Base-by-base conservation (phyloP, 2,888 invertebrate species). In the Lycophotia porphyrea region DNA sequence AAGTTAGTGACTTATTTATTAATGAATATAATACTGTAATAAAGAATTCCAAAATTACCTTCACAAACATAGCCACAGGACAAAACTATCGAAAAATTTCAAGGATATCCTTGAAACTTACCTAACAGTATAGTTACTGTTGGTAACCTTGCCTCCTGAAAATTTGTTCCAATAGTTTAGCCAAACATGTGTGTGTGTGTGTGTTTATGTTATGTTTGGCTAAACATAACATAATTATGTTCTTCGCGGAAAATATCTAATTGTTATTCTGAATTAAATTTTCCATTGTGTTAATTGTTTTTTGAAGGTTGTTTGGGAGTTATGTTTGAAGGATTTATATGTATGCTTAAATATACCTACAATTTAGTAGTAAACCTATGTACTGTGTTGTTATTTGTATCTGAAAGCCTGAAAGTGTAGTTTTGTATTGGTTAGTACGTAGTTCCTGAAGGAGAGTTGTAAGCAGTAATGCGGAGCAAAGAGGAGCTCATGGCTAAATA, bases 231-330 rank as follows among this genome's bases (percentile, higher is more conserved):
- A 66, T 60, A 55, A 52, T 72, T n/a, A 39, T 76, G 71, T 60
- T n/a, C 49, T 15, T 24, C 27, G 70, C 49, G 67, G 77, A 79
- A 84, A 86, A 82, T 84, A 67, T 69, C 65, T 74, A 68, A 84
- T 84, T 84, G 70, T 82, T 80, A 74, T 71, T 64, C 39, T 34
- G 24, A 58, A 49, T 68, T 60, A 58, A 75, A 71, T 75, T 87
- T 85, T 80, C 84, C 52, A 71, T 76, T 81, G 66, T 60, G 11
- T 24, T 74, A 36, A 72, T 74, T 63, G 82, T 79, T 63, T 39
- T 52, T 27, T 74, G 71, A 85, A 80, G 80, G 83, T 69, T 21
- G 34, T 36, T 31, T 36, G 1, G 27, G 36, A 18, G 47, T 67
- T 63, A 11, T 36, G n/a, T 69, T 82, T 47, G 52, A 83, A 70